These are phyloP conservation scores for Meteorus cinctellus DNA, from an alignment of 2,888 invertebrate genomes.

Conservation along the genomic window DNA sequence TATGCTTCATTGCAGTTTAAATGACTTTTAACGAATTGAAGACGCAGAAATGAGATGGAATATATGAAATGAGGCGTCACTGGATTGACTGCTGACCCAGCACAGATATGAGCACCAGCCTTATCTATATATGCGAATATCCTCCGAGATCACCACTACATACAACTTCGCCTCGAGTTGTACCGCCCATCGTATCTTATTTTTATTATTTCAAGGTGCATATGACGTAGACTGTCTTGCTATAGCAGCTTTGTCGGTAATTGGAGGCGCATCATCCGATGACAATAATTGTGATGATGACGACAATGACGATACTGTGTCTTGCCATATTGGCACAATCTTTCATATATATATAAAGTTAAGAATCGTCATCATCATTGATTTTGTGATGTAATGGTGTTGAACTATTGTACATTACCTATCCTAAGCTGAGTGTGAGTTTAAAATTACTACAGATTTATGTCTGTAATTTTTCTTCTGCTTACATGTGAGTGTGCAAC, in stretches of 20 bases:
- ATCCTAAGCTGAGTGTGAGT: neutral
- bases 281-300: constrained; percentile 4
- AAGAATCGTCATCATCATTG: neutral
- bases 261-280: constrained; percentile 7
- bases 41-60: neutral
- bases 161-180: neutral
- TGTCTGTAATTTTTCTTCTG: neutral
- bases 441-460: neutral
- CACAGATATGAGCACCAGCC: neutral
- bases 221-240: constrained; percentile 2
- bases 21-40: neutral
- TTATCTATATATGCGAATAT: neutral
- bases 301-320: constrained; percentile 1
- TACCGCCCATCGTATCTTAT: neutral
- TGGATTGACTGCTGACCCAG: neutral
- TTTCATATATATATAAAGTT: neutral
- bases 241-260: neutral
- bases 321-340: neutral
- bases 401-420: neutral
- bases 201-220: neutral
- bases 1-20: neutral
- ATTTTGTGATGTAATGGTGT: neutral
- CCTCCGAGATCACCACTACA: neutral
- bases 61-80: neutral
- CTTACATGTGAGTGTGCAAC: neutral